Conservation (phyloP, 2,113 vertebrate genomes). For the Gopherus flavomarginatus region DNA sequence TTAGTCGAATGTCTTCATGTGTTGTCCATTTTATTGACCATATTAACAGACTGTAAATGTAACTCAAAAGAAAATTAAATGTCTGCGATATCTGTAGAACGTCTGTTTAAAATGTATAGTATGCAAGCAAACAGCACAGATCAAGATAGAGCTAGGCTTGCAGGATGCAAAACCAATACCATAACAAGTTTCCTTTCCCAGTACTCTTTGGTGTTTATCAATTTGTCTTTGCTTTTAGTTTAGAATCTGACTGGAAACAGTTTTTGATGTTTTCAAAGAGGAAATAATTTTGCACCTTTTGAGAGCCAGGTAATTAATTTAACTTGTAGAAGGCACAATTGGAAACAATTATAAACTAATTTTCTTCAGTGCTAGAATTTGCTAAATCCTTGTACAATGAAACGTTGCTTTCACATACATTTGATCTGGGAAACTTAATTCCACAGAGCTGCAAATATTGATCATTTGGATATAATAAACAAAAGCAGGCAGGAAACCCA, state of each 20-base stretch:
- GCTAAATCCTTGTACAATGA: neutral
- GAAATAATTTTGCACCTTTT: accelerated
- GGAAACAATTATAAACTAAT: neutral
- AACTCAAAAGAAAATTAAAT: neutral
- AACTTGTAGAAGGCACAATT: neutral
- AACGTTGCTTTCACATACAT: accelerated
- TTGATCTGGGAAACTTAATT: neutral
- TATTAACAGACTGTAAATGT: neutral
- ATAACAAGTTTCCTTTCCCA: neutral
- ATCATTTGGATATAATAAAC: neutral
- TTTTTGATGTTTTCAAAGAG: neutral
- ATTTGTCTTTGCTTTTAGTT: neutral
- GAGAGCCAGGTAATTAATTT: neutral
- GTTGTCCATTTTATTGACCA: accelerated
- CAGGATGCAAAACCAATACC: accelerated
- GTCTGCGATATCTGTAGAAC: accelerated
- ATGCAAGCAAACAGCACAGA: neutral
- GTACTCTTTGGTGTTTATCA: neutral
- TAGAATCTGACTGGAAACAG: neutral
- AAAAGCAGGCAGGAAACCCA: neutral
- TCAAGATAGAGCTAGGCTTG: accelerated
- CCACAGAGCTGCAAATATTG: neutral
- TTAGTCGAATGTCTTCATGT: neutral
- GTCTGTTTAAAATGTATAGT: neutral
- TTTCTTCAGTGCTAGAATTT: accelerated